A percentile compares a stretch with the other conserved stretches of the same genome.
Conservation (phyloP, 2,888 invertebrate species). For the Drosophila cracens region DNA sequence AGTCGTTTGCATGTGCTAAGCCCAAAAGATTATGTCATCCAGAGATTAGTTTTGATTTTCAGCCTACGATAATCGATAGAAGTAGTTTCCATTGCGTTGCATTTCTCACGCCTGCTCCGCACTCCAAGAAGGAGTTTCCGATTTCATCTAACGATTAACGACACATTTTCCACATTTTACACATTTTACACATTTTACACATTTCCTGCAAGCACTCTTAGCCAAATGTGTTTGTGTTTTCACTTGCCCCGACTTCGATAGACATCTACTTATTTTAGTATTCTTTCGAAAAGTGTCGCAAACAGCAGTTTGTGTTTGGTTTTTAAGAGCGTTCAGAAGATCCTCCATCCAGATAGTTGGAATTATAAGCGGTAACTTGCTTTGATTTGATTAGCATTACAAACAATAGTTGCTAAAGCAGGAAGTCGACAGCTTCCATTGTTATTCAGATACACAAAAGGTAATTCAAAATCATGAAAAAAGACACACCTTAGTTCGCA, state of each 20-base stretch:
- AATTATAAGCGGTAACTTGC: conserved; percentile 64
- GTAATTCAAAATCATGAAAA: conserved; percentile 7
- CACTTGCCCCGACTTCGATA: conserved; percentile 53
- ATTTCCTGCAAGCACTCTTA: conserved; percentile 58
- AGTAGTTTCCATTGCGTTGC: conserved; percentile 61
- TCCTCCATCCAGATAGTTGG: conserved; percentile 45
- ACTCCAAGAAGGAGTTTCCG: conserved; percentile 55
- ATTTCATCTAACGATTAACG: conserved; percentile 62
- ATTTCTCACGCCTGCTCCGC: conserved; percentile 72
- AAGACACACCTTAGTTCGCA: neutral
- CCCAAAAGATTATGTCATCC: conserved; percentile 73
- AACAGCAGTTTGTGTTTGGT: conserved; percentile 23
- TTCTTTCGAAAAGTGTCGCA: conserved; percentile 59
- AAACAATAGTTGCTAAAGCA: conserved; percentile 4
- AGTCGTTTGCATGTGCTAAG: conserved; percentile 70
- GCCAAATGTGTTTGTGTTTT: conserved; percentile 68
- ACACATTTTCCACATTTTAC: conserved; percentile 66
- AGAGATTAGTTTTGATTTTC: conserved; percentile 63
- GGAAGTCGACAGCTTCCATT: conserved; percentile 31
- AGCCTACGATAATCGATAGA: conserved; percentile 47
- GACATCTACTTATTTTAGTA: conserved; percentile 48
- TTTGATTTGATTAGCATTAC: conserved; percentile 69
- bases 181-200: conserved; percentile 70
- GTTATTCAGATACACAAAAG: conserved; percentile 18
- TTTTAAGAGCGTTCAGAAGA: conserved; percentile 13